These are phyloP conservation scores for Marcusenius ussheri DNA, from an alignment of 2,113 vertebrate genomes.

Conservation along the genomic window DNA sequence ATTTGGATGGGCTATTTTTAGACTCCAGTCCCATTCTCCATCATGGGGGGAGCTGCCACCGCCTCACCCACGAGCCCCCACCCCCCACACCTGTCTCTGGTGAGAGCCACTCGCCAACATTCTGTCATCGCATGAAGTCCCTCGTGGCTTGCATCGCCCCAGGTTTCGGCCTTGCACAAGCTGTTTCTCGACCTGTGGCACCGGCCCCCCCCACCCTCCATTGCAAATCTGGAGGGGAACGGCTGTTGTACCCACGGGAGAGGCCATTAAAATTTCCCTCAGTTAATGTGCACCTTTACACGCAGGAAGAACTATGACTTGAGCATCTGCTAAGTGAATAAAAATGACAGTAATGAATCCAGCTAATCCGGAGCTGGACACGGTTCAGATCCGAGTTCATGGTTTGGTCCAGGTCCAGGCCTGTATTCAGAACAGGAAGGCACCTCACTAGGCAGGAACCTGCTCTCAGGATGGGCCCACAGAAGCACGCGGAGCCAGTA, in stretches of 20 bases:
- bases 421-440: background rate
- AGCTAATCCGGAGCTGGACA: background rate
- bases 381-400: background rate
- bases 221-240: background rate
- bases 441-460: background rate
- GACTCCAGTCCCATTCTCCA: conserved; percentile 30
- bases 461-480: background rate
- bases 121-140: background rate
- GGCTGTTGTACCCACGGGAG: background rate
- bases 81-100: background rate
- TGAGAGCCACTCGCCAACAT: background rate
- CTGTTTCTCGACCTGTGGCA: background rate
- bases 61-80: conserved; percentile 19
- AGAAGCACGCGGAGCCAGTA: background rate
- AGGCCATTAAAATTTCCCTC: background rate
- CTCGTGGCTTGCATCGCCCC: background rate
- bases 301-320: background rate
- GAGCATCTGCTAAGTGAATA: background rate
- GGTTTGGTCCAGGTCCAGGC: background rate
- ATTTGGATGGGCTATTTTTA: conserved; percentile 47
- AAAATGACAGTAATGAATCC: conserved; percentile 5
- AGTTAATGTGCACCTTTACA: background rate
- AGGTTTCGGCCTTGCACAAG: background rate
- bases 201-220: background rate
- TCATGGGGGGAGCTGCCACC: conserved; percentile 31